Evolutionary conservation across 2,113 vertebrate species (phyloP).

Genomic region (Sylvicapra grimmia): DNA sequence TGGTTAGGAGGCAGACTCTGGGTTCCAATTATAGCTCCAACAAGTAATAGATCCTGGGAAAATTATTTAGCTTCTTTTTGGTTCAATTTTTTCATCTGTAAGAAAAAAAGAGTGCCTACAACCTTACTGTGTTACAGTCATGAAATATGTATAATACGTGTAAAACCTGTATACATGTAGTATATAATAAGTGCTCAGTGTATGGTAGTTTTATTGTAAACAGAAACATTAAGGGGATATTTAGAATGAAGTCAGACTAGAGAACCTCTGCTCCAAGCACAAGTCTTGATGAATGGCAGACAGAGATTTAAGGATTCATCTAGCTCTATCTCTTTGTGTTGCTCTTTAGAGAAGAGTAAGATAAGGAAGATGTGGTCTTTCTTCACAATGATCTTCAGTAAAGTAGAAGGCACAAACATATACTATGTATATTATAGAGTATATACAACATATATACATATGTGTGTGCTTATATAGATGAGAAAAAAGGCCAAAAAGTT

Average conservation of each 20-base stretch:
- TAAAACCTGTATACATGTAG: neutral
- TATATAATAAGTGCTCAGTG: neutral
- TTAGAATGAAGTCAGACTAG: neutral
- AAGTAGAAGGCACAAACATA: neutral
- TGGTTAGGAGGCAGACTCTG: neutral
- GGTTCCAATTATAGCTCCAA: neutral
- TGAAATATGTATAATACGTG: neutral
- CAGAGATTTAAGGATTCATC: neutral
- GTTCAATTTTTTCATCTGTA: neutral
- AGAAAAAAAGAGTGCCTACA: neutral
- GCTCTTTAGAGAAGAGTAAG: neutral
- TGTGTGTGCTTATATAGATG: neutral
- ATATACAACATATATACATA: neutral
- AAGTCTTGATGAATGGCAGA: neutral
- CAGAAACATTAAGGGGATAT: neutral
- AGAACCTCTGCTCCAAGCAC: neutral
- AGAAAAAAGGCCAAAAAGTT: neutral
- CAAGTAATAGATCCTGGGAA: neutral
- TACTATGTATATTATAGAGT: neutral
- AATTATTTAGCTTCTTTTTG: neutral
- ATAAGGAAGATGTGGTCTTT: neutral
- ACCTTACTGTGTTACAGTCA: neutral
- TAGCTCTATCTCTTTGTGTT: neutral
- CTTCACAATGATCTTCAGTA: neutral
- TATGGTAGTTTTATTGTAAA: neutral